Evolutionary conservation across 2,888 invertebrate species (phyloP).

Genomic region (Athrips mouffetella): DNA sequence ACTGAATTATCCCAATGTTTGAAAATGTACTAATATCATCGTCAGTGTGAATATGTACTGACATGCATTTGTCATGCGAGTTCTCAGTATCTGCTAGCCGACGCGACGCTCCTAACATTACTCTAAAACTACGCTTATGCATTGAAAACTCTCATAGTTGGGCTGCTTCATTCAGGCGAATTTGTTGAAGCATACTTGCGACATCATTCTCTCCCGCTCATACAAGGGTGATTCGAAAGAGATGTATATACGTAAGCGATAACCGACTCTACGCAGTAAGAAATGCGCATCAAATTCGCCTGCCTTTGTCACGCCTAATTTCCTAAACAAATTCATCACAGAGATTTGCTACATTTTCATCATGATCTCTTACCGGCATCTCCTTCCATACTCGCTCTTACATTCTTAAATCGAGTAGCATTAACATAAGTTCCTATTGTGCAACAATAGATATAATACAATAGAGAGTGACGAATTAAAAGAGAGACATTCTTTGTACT

Average conservation of each 20-base stretch:
- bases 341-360: constrained; percentile 65
- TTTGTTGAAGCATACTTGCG: too few relatives aligned
- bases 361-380: constrained; percentile 53
- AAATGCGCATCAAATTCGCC: background rate
- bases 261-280: background rate
- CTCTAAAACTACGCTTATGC: constrained; percentile 40
- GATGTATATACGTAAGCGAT: too few relatives aligned
- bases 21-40: constrained; percentile 37
- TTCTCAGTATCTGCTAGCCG: constrained; percentile 36
- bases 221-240: too few relatives aligned
- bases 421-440: constrained; percentile 52
- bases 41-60: constrained; percentile 39
- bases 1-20: constrained; percentile 44
- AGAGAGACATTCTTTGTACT: constrained; percentile 77
- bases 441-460: constrained; percentile 56
- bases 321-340: constrained; percentile 72
- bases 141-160: constrained; percentile 51
- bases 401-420: constrained; percentile 49
- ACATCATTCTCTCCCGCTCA: too few relatives aligned
- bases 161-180: background rate
- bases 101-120: constrained; percentile 41
- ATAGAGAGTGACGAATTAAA: constrained; percentile 73
- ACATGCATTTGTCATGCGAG: constrained; percentile 53
- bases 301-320: constrained; percentile 36
- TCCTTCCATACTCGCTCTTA: constrained; percentile 60